A percentile compares a stretch with the other conserved stretches of the same genome.
These are phyloP conservation scores for Ammodytes marinus DNA, from an alignment of 2,113 vertebrate species.

Conservation along the genomic window DNA sequence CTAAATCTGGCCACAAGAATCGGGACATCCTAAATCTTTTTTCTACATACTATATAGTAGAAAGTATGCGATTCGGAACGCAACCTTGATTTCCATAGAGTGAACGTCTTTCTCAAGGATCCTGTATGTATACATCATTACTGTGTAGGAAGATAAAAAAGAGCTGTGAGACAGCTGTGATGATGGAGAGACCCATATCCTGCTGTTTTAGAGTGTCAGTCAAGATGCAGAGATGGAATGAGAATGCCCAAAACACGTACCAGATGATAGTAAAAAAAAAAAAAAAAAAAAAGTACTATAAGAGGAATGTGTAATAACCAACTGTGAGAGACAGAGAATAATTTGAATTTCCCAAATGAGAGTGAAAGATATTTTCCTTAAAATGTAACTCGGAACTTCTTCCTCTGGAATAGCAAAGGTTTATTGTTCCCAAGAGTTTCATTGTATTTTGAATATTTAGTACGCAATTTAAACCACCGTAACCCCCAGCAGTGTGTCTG, in stretches of 20 bases:
- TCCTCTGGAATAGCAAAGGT: conserved; percentile 45
- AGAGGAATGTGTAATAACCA: conserved; percentile 17
- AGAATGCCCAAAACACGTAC: conserved; percentile 28
- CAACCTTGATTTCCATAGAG: conserved; percentile 26
- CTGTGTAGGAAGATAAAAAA: conserved; percentile 51
- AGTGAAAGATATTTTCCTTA: conserved; percentile 26
- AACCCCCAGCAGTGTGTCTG: conserved; percentile 33
- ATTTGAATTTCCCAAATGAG: conserved; percentile 30
- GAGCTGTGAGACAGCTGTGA: conserved; percentile 3
- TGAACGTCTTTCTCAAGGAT: conserved; percentile 27
- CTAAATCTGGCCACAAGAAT: too few relatives aligned
- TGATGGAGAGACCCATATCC: conserved; percentile 40
- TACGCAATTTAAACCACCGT: conserved; percentile 56
- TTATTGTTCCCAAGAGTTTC: conserved; percentile 57
- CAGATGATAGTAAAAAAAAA: conserved; percentile 25
- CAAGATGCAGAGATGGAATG: conserved; percentile 26
- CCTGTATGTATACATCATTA: conserved; percentile 32
- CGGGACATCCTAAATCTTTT: too few relatives aligned
- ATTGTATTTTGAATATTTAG: conserved; percentile 57
- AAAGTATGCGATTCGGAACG: too few relatives aligned
- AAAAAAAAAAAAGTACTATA: conserved; percentile 14
- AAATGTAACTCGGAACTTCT: conserved; percentile 44
- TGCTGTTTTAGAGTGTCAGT: conserved; percentile 18
- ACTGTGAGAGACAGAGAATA: conserved; percentile 7
- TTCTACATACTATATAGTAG: too few relatives aligned